Percentiles rank a stretch among this genome's conserved stretches.
phyloP scores from a whole-genome alignment of 2,888 invertebrate genomes.

The Polydrusus pterygomalis region DNA sequence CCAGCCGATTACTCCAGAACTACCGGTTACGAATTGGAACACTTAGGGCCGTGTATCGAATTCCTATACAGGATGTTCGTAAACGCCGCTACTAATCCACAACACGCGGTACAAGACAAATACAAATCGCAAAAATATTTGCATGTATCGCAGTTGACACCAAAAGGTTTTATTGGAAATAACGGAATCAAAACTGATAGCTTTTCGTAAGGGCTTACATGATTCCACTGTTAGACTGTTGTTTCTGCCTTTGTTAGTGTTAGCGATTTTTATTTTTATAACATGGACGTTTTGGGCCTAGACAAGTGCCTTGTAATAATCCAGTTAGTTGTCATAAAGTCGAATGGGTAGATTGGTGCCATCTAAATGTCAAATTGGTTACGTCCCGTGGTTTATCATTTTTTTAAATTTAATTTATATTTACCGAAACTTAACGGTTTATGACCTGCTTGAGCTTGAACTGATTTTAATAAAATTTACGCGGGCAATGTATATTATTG shows the following conservation, averaged over 20 bases:
- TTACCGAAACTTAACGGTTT: too few species aligned
- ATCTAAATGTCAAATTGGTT: not conserved
- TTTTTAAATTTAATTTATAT: too few species aligned
- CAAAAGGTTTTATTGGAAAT: constrained; percentile 38
- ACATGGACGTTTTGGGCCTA: constrained; percentile 31
- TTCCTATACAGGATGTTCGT: constrained; percentile 82
- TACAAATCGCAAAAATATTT: constrained; percentile 84
- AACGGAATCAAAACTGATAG: not conserved
- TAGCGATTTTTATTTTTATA: not conserved
- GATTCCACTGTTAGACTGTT: constrained; percentile 13
- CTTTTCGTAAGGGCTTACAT: not conserved
- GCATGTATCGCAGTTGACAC: constrained; percentile 64
- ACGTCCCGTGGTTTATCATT: too few species aligned
- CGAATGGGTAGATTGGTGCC: not conserved
- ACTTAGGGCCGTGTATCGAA: constrained; percentile 81
- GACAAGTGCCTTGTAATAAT: constrained; percentile 46
- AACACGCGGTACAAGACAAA: constrained; percentile 78
- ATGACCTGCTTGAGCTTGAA: too few species aligned
- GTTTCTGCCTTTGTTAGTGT: constrained; percentile 7
- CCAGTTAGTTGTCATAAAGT: not conserved
- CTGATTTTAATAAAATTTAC: too few species aligned
- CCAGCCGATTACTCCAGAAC: constrained; percentile 77
- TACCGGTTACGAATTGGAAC: constrained; percentile 80
- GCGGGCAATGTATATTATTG: too few species aligned
- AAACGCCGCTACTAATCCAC: constrained; percentile 76